Evolutionary conservation across 2,113 vertebrate species (phyloP).

Genomic region (Promerops cafer): DNA sequence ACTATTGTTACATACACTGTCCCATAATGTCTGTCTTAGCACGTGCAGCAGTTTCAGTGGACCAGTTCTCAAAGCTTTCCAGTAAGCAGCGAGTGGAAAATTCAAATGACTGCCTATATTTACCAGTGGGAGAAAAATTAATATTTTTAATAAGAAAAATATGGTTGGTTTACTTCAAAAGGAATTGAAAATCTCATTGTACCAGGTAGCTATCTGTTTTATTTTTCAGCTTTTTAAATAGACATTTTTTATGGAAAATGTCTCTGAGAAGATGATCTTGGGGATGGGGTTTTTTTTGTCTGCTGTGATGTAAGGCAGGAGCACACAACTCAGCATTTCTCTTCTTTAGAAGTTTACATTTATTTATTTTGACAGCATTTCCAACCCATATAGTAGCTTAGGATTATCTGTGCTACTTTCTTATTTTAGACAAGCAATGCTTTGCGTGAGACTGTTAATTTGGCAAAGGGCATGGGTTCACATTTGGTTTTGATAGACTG

Average conservation of each 20-base stretch:
- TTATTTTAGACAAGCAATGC: slow-evolving; percentile 2
- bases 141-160: background rate
- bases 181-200: background rate
- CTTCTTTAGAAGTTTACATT: background rate
- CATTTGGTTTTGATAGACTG: slow-evolving; percentile 60
- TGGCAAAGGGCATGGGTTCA: slow-evolving; percentile 46
- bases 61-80: background rate
- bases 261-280: background rate
- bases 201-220: background rate
- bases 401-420: slow-evolving; percentile 27
- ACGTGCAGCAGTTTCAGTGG: background rate
- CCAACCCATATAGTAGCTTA: background rate
- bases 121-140: background rate
- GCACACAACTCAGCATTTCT: background rate
- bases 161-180: background rate
- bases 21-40: background rate
- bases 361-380: slow-evolving; percentile 42
- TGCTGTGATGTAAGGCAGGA: background rate
- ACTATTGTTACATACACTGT: background rate
- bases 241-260: background rate
- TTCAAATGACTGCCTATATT: background rate
- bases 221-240: background rate
- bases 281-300: background rate
- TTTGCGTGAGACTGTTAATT: slow-evolving; percentile 51
- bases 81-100: background rate